phyloP scores from a whole-genome alignment of 2,888 invertebrate genomes.

The Pollenia griseotomentosa region DNA sequence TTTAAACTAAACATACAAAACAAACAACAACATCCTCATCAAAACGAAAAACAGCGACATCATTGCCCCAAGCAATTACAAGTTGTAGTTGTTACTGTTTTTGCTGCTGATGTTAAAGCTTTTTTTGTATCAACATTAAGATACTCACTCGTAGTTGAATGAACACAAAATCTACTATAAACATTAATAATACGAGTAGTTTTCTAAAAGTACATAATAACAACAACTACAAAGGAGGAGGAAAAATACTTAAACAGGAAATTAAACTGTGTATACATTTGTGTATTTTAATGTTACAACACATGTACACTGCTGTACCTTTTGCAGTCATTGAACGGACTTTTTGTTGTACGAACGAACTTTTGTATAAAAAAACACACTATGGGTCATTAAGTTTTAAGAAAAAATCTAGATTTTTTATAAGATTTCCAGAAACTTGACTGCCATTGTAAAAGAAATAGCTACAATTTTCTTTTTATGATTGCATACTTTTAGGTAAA shows the following conservation, averaged over 20 bases:
- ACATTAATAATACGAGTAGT: conserved; percentile 34
- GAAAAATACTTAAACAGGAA: conserved; percentile 54
- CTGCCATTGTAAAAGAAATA: background rate
- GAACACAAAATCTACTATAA: conserved; percentile 31
- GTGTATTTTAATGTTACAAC: conserved; percentile 3
- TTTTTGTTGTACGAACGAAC: conserved; percentile 15
- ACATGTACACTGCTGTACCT: no score
- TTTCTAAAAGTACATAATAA: background rate
- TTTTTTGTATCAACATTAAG: conserved; percentile 33
- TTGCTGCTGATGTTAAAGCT: conserved; percentile 2
- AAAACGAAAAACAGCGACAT: conserved; percentile 9
- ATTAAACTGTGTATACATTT: conserved; percentile 58
- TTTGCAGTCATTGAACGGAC: conserved; percentile 8
- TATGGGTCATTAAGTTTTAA: conserved; percentile 36
- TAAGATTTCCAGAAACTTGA: background rate
- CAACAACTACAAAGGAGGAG: background rate
- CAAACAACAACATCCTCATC: background rate
- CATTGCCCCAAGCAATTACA: conserved; percentile 41
- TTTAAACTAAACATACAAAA: conserved; percentile 5
- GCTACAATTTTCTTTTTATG: background rate
- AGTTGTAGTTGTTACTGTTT: conserved; percentile 19
- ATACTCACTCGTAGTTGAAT: conserved; percentile 28
- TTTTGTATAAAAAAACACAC: conserved; percentile 1
- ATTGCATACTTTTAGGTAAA: background rate
- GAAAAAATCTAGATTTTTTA: background rate